phyloP scores from a whole-genome alignment of 1,140 invertebrate genomes.

The Papilio dardanus region DNA sequence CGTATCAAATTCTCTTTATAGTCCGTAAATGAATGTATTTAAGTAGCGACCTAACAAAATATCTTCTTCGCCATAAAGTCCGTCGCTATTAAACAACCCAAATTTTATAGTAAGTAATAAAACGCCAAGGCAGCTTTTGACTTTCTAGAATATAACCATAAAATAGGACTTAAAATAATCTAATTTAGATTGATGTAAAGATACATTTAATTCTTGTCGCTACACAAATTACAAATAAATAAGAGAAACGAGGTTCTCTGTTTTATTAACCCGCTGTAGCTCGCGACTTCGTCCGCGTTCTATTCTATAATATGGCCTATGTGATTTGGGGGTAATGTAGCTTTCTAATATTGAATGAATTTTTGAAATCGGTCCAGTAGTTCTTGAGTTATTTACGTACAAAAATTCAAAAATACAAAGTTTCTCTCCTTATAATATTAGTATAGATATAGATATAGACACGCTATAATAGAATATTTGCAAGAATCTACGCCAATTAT shows the following conservation, averaged over 20 bases:
- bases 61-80: conserved; percentile 28
- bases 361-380: no score
- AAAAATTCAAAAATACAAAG: no score
- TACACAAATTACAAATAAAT: neutral
- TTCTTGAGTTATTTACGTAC: no score
- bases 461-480: neutral
- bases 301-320: no score
- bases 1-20: conserved; percentile 31
- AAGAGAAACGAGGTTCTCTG: neutral
- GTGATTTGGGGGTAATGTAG: no score
- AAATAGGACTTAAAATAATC: conserved; percentile 30
- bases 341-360: no score
- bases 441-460: no score
- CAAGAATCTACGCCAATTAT: neutral
- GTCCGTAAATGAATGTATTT: conserved; percentile 26
- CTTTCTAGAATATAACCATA: conserved; percentile 29
- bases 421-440: no score
- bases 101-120: conserved; percentile 33
- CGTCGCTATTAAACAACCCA: conserved; percentile 22
- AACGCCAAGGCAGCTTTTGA: conserved; percentile 20
- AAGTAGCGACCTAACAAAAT: conserved; percentile 6
- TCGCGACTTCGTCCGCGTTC: no score
- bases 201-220: conserved; percentile 26
- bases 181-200: conserved; percentile 32
- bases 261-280: no score